Base-by-base conservation (phyloP, 2,113 vertebrate genomes). In the Epinephelus lanceolatus region DNA sequence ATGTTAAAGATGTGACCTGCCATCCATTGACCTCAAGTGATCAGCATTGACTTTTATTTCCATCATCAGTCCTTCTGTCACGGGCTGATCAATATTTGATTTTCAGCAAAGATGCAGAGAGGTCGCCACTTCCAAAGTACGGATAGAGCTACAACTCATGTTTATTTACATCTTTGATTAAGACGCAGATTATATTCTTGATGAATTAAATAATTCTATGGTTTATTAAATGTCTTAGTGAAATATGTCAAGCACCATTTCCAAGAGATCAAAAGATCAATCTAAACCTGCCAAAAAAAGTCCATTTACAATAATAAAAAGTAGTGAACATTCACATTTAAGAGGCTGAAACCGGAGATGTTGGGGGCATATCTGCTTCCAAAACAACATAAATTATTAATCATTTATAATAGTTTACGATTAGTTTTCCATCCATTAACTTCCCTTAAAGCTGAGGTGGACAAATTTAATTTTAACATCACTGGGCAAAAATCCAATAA, bases 21-120 rank as follows among this genome's bases (percentile, higher is more conserved):
- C 13, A 23, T 40, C 45, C 6, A 45, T 73, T 27, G 18, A 53
- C 17, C 17, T 49, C 59, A 15, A 19, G 27, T 18, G 9, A 65
- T 65, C 27, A 63, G 33, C 1, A 53, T 6, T 55, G 19, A 75
- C 17, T 47, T 57, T 9, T 2, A 63, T 70, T 40, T 49, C 17
- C 49, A 30, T 47, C 40, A 19, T 53, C n/a, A 59, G 13, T 67
- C 12, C 1, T 9, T 40, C 40, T 51, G 6, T 27, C 6, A 25
- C 37, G n/a, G 27, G 45, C 12, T 8, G 51, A 71, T 83, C 59
- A 49, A 65, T 71, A 18, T 40, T 55, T 71, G 6, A 37, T 71
- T 60, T 71, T 65, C 7, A 70, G 49, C 33, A 27, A 56, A 25
- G 11, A 68, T 25, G 61, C 15, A 55, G 6, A 23, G 52, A 12